These are phyloP conservation scores for Chanos chanos DNA, from an alignment of 2,797 vertebrate species.

Conservation along the genomic window DNA sequence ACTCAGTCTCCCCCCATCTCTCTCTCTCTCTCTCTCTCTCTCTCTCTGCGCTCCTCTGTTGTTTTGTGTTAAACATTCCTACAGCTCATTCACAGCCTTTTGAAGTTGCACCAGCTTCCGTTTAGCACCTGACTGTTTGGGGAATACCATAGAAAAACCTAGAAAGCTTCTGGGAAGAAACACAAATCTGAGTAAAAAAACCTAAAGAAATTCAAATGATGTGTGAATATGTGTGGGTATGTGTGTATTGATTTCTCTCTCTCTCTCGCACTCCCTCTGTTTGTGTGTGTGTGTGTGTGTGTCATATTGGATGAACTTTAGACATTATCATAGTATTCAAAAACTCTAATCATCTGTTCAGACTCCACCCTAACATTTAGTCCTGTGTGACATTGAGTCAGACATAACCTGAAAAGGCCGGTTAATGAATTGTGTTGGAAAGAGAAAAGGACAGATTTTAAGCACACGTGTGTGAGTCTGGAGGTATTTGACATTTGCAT, in stretches of 20 bases:
- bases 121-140: constrained; percentile 41
- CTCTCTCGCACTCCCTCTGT: constrained; percentile 9
- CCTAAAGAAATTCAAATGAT: constrained; percentile 20
- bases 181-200: constrained; percentile 38
- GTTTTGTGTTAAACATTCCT: constrained; percentile 47
- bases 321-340: constrained; percentile 25
- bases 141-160: constrained; percentile 36
- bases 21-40: constrained; percentile 10
- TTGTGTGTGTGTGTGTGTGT: not conserved
- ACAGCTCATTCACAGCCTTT: constrained; percentile 35
- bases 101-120: constrained; percentile 35
- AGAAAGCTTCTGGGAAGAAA: constrained; percentile 39
- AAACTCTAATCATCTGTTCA: constrained; percentile 16
- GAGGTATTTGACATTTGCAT: too few species aligned
- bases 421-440: too few species aligned
- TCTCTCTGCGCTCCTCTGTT: constrained; percentile 17
- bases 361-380: constrained; percentile 30
- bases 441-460: too few species aligned
- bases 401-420: too few species aligned
- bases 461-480: too few species aligned
- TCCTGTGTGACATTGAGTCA: too few species aligned
- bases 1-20: not conserved
- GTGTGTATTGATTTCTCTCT: constrained; percentile 16
- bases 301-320: constrained; percentile 32
- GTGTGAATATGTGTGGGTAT: constrained; percentile 17